Evolutionary conservation across 2,888 invertebrate species (phyloP), one percentile per base, ranked within the genome.

Genomic region (Zonitis immaculata): DNA sequence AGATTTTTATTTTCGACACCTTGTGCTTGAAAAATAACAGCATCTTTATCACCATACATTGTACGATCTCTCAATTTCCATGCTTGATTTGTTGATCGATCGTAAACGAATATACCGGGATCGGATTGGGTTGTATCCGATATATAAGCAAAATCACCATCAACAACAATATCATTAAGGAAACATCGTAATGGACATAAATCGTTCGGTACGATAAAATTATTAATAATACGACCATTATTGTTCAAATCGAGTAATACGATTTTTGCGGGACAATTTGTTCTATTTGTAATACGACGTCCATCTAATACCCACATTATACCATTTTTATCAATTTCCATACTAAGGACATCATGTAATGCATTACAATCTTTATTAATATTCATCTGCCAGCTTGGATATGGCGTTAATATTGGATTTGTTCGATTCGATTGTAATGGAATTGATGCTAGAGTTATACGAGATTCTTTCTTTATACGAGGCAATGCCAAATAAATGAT

Each of bases 101-200:
- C 81, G 73, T 83, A 87, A 22, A 87, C 84, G 51, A 87, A 82
- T 52, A 87, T 82, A 32, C 85, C 86, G 1, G 86, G 85, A 70
- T 85, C 84, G 0, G 77, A 73, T 3, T 78, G 79, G 64, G 82
- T 82, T 64, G 81, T 82, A 70, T 86, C 86, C 1, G 84, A 83
- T 26, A 86, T 85, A 65, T 86, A 87, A 6, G 86, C 86, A 65
- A 79, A 81, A 42, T 79, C 79, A 25, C 79, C 78, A 65, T 84
- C 84, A 25, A 87, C 75, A 1, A 87, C 87, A 39, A 88, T 79
- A 66, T 87, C 87, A 66, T 85, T 85, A 28, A 88, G 71, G 61
- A 84, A 82, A 58, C 64, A 65, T 11, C 82, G 81, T 0, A 75
- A 72, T 6, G 80, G 77, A 6, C 82, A 81, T 18, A 84, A 79